Base-by-base conservation (phyloP, 2,888 invertebrate genomes). In the Microctonus brassicae region DNA sequence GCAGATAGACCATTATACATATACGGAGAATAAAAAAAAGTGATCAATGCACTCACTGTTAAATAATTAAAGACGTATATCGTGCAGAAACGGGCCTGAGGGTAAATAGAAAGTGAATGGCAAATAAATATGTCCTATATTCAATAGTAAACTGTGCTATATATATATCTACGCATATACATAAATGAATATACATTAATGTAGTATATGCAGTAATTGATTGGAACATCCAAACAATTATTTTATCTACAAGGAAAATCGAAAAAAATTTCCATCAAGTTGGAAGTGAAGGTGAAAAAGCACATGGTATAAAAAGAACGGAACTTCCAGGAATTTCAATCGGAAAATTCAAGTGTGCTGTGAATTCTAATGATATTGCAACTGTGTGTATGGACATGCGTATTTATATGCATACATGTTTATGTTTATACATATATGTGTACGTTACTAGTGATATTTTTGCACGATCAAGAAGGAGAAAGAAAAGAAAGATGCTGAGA, bases 251-350 rank as follows among this genome's bases (percentile, higher is more conserved):
- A 36, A 36, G 10, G 47, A 20, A 47, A 1, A 17, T 47, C n/a
- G 1, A 34, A 34, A 60, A 34, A 60, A 11, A 34, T 11, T 4
- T 34, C 20, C 34, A 20, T 33, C n/a, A 58, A 60, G n/a, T 58
- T 33, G n/a, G 67, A 64, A 76, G 68, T 69, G 64, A 69, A 75
- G 57, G 63, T 60, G 63, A 67, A 69, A 70, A 75, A 73, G 67
- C 58, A 60, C 62, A 68, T 22, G 20, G 55, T 47, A 20, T 52
- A 60, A 34, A 42, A 68, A 34, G 22, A 61, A 26, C 39, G 53
- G 47, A 62, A 69, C 36, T 26, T 39, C 53, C 11, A 33, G 20
- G 69, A 69, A 62, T 62, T 33, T 39, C 26, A 69, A 63, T 69
- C 63, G 57, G 57, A 63, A 69, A 69, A 69, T 62, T 67, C 42